Conservation (phyloP, 2,797 vertebrate species). For the Bufotes viridis region DNA sequence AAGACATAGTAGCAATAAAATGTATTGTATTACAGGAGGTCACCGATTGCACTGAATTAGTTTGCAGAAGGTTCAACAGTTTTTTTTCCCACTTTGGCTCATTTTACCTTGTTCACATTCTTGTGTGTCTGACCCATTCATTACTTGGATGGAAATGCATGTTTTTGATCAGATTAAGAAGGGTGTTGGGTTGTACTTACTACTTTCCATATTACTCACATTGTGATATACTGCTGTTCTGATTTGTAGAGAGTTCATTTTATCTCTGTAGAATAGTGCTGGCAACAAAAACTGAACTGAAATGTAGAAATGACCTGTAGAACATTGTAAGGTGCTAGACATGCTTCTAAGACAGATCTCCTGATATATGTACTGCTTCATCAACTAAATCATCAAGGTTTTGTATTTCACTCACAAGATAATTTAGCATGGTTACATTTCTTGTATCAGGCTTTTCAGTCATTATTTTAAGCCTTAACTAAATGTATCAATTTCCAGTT, state of each 20-base stretch:
- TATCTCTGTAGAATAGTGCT: slow-evolving; percentile 4
- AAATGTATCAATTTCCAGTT: background rate
- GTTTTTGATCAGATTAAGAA: slow-evolving; percentile 59
- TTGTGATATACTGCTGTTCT: slow-evolving; percentile 18
- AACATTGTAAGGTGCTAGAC: background rate
- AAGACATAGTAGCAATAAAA: slow-evolving; percentile 44
- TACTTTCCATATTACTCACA: slow-evolving; percentile 32
- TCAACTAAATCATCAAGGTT: background rate
- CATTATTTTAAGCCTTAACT: background rate
- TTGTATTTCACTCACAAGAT: background rate
- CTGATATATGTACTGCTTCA: background rate
- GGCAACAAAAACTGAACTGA: background rate
- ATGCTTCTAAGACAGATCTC: background rate
- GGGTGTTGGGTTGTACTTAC: slow-evolving; percentile 43
- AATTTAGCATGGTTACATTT: background rate
- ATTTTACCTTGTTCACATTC: slow-evolving; percentile 50
- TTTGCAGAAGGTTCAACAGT: slow-evolving; percentile 13
- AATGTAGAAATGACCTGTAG: slow-evolving; percentile 1
- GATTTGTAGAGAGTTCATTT: slow-evolving; percentile 25
- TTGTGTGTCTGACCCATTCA: slow-evolving; percentile 58
- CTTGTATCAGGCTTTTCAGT: background rate
- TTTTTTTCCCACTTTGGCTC: slow-evolving; percentile 48
- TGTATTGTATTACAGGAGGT: slow-evolving; percentile 42
- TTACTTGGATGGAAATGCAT: slow-evolving; percentile 57
- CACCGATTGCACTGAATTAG: slow-evolving; percentile 35